Evolutionary conservation across 2,113 vertebrate genomes (phyloP).

Genomic region (Turnix velox): DNA sequence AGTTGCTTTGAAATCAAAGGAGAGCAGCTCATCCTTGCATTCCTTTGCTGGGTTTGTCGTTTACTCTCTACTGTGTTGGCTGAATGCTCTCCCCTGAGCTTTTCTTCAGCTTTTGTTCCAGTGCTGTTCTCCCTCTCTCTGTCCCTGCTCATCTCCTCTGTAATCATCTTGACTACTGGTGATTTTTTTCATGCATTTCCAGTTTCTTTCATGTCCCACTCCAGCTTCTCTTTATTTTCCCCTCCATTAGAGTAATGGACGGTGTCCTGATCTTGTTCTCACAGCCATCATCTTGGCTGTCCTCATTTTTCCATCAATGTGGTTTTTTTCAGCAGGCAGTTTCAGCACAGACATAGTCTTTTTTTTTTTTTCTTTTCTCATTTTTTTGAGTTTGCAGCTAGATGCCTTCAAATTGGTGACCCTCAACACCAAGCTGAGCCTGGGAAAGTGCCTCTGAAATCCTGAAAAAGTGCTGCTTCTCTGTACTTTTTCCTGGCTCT

Average conservation of each 20-base stretch:
- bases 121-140: background rate
- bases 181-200: background rate
- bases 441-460: background rate
- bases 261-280: background rate
- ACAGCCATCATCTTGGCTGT: background rate
- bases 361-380: background rate
- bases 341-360: background rate
- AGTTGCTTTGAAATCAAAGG: background rate
- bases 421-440: background rate
- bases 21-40: rapidly evolving
- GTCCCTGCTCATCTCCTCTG: background rate
- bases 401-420: background rate
- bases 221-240: background rate
- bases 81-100: background rate
- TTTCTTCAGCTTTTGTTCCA: background rate
- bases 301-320: background rate
- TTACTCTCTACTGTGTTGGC: background rate
- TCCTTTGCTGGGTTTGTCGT: background rate
- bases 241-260: background rate
- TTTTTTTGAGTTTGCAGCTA: background rate
- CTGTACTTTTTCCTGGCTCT: background rate
- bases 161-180: background rate
- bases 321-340: background rate
- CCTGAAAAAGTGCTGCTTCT: background rate
- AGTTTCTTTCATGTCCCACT: background rate